Conservation (phyloP, 1,140 invertebrate species). For the Drosophila mayri region DNA sequence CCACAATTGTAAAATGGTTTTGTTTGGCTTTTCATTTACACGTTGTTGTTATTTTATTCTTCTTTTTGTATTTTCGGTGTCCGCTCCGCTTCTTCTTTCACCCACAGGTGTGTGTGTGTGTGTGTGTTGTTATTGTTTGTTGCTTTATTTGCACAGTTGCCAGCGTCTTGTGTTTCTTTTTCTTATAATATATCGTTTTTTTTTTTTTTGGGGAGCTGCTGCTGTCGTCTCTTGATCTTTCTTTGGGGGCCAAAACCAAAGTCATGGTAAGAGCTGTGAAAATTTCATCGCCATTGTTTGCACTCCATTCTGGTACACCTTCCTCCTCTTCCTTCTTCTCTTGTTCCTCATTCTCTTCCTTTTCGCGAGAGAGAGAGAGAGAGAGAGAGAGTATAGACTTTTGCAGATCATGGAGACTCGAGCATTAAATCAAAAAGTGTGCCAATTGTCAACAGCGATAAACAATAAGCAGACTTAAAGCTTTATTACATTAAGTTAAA, state of each 20-base stretch:
- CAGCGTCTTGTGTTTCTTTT: slow-evolving; percentile 31
- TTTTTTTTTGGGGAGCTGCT: slow-evolving; percentile 19
- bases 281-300: slow-evolving; percentile 46
- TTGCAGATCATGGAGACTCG: slow-evolving; percentile 28
- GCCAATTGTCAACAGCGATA: slow-evolving; percentile 70
- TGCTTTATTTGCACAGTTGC: slow-evolving; percentile 71
- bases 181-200: slow-evolving; percentile 25
- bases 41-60: slow-evolving; percentile 37
- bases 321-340: not conserved
- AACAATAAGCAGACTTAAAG: slow-evolving; percentile 22
- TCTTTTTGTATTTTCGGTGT: slow-evolving; percentile 14
- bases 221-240: slow-evolving; percentile 33
- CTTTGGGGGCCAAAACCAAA: slow-evolving; percentile 35
- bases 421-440: slow-evolving; percentile 55
- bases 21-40: slow-evolving; percentile 78
- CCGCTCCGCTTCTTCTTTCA: slow-evolving; percentile 17
- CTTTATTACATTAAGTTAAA: not conserved
- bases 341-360: slow-evolving; percentile 1
- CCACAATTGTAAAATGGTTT: slow-evolving; percentile 70
- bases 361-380: not conserved
- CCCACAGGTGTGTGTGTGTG: slow-evolving; percentile 41
- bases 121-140: slow-evolving; percentile 40
- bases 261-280: slow-evolving; percentile 54
- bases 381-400: slow-evolving; percentile 15
- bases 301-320: slow-evolving; percentile 6